Evolutionary conservation across 1,140 invertebrate species (phyloP).

Genomic region (Drosophila mojavensis): DNA sequence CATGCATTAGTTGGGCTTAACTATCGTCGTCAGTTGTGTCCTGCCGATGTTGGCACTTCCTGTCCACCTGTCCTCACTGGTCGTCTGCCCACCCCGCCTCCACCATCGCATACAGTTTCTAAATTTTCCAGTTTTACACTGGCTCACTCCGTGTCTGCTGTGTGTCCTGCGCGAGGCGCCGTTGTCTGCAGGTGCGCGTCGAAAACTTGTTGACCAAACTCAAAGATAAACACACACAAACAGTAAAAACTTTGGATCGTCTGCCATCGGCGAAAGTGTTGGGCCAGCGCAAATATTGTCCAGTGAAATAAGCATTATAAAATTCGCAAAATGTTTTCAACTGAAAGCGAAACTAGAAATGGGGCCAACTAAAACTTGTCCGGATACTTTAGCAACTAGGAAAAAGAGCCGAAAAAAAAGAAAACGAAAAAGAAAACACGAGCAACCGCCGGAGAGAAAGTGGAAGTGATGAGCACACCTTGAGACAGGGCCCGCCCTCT

Average conservation of each 20-base stretch:
- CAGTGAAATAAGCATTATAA: slow-evolving; percentile 78
- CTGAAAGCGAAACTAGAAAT: slow-evolving; percentile 57
- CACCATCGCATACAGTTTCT: neutral
- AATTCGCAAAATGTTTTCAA: slow-evolving; percentile 71
- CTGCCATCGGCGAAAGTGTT: slow-evolving; percentile 63
- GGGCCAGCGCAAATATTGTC: slow-evolving; percentile 57
- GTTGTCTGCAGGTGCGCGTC: slow-evolving; percentile 70
- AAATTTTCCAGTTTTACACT: neutral
- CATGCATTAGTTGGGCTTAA: slow-evolving; percentile 81
- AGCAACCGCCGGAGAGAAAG: neutral
- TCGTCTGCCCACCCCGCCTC: neutral
- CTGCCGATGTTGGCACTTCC: slow-evolving; percentile 20
- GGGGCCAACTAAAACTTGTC: slow-evolving; percentile 40
- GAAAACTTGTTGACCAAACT: slow-evolving; percentile 80
- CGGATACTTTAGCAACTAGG: neutral
- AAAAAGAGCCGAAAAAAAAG: slow-evolving; percentile 14
- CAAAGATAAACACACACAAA: slow-evolving; percentile 71
- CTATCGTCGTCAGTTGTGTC: slow-evolving; percentile 53
- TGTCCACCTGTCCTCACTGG: neutral
- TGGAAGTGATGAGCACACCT: slow-evolving; percentile 44
- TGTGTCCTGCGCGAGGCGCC: slow-evolving; percentile 11
- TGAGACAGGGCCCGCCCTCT: slow-evolving; percentile 8
- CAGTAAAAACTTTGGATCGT: slow-evolving; percentile 56
- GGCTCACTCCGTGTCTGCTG: too few species aligned
- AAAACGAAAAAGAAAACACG: too few species aligned